Evolutionary conservation across 2,888 invertebrate genomes (phyloP).

Genomic region (Agrotis puta): DNA sequence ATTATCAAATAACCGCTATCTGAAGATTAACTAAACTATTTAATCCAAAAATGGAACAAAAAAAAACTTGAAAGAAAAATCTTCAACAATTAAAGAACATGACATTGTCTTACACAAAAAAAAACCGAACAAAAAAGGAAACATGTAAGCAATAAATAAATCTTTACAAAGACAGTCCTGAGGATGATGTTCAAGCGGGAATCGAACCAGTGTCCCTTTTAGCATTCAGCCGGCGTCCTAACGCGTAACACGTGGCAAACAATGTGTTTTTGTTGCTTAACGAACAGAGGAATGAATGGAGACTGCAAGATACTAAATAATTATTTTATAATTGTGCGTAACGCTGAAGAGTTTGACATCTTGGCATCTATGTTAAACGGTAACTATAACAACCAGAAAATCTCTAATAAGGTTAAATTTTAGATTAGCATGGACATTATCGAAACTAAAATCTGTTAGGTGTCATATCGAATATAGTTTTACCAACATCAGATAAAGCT

Average conservation of each 20-base stretch:
- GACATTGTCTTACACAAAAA: slow-evolving; percentile 24
- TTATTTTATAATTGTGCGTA: not conserved
- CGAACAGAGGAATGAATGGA: slow-evolving; percentile 72
- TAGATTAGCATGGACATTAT: too few species aligned
- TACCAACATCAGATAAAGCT: too few species aligned
- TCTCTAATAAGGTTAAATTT: too few species aligned
- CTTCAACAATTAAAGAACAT: slow-evolving; percentile 26
- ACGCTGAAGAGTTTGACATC: too few species aligned
- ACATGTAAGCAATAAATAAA: slow-evolving; percentile 61
- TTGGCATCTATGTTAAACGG: too few species aligned
- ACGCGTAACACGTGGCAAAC: slow-evolving; percentile 89
- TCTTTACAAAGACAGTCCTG: slow-evolving; percentile 57
- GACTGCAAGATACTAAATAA: slow-evolving; percentile 37
- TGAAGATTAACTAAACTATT: too few species aligned
- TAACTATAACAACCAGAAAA: too few species aligned
- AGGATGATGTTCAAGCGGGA: slow-evolving; percentile 69
- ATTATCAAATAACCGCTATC: too few species aligned
- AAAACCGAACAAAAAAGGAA: slow-evolving; percentile 28
- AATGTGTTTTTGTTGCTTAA: slow-evolving; percentile 87
- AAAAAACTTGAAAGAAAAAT: slow-evolving; percentile 31
- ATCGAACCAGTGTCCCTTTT: slow-evolving; percentile 81
- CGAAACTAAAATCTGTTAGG: too few species aligned
- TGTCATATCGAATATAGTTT: too few species aligned
- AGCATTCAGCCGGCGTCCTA: slow-evolving; percentile 84
- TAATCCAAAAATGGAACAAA: not conserved